Evolutionary conservation across 2,113 vertebrate species (phyloP).

Genomic region (Gymnogyps californianus): DNA sequence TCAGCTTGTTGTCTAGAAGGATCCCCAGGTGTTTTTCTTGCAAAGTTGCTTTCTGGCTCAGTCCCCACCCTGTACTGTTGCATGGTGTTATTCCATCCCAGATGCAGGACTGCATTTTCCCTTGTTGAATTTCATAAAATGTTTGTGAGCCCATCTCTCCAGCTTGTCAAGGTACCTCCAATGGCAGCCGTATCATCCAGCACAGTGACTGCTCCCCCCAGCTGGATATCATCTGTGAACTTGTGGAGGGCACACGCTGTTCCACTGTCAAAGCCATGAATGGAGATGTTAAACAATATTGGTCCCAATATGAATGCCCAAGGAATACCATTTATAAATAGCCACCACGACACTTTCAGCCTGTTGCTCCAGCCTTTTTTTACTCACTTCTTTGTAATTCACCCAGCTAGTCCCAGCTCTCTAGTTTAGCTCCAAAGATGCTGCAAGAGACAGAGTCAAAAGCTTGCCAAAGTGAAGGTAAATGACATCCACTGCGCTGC

Average conservation of each 20-base stretch:
- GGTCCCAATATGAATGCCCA: not conserved
- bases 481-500: not conserved
- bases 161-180: not conserved
- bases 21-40: not conserved
- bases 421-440: not conserved
- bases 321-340: not conserved
- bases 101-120: not conserved
- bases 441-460: not conserved
- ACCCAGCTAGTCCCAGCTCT: not conserved
- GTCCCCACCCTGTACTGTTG: not conserved
- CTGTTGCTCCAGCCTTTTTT: not conserved
- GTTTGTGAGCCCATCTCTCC: not conserved
- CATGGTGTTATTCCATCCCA: not conserved
- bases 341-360: not conserved
- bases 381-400: not conserved
- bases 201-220: not conserved
- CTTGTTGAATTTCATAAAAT: not conserved
- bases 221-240: not conserved
- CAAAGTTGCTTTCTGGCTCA: not conserved
- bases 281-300: not conserved
- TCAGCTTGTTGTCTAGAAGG: not conserved
- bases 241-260: not conserved
- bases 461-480: not conserved
- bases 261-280: not conserved
- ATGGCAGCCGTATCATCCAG: not conserved